phyloP scores from a whole-genome alignment of 2,888 invertebrate species.

The Acrobasis suavella region DNA sequence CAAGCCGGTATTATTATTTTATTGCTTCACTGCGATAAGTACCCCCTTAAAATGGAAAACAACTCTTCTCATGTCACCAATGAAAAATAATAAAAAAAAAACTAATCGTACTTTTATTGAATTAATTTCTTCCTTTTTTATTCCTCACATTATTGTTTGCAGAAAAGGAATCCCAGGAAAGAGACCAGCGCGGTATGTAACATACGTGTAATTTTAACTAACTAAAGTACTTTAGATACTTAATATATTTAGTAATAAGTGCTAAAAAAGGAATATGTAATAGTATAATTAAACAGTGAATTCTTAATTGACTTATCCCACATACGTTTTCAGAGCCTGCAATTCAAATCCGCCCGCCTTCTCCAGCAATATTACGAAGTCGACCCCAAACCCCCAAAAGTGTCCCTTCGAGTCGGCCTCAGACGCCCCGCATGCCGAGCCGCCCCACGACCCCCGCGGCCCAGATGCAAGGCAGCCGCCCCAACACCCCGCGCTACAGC shows the following conservation, averaged over 20 bases:
- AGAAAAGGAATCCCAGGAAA: slow-evolving; percentile 7
- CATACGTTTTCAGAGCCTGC: background rate
- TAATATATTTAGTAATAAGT: too few species aligned
- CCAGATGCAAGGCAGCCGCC: slow-evolving; percentile 49
- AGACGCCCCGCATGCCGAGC: slow-evolving; percentile 48
- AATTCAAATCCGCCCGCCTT: slow-evolving; percentile 38
- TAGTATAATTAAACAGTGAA: background rate
- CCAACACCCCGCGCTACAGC: slow-evolving; percentile 51
- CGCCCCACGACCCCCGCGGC: slow-evolving; percentile 40
- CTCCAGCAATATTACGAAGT: slow-evolving; percentile 42
- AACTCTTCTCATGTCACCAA: too few species aligned
- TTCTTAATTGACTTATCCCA: background rate
- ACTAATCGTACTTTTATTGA: too few species aligned
- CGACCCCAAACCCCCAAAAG: slow-evolving; percentile 62
- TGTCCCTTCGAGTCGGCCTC: slow-evolving; percentile 53
- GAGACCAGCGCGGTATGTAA: background rate
- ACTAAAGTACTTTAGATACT: background rate
- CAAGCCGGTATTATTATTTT: too few species aligned
- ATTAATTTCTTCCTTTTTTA: too few species aligned
- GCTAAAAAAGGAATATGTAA: too few species aligned
- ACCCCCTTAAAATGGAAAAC: too few species aligned
- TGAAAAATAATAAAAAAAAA: too few species aligned
- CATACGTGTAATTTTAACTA: background rate
- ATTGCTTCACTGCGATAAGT: too few species aligned
- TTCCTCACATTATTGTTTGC: background rate